Base-by-base conservation (phyloP, 2,113 vertebrate genomes). In the Rhinolophus ferrumequinum region DNA sequence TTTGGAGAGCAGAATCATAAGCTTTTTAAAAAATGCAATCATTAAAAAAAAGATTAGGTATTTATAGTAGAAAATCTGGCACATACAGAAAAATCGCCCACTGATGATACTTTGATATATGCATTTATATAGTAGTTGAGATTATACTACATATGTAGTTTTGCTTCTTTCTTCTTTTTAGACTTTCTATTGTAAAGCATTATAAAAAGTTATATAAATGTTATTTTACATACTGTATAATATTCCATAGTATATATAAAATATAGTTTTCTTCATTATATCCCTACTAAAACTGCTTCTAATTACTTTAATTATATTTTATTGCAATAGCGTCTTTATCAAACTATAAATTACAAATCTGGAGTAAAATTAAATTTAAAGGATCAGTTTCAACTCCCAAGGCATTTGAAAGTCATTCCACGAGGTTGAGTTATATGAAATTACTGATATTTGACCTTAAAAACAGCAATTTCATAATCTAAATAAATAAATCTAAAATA, bases 401-500 rank as follows among this genome's bases (percentile, higher is more conserved):
- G 8, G 3, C 15, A 82, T 67, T 89, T 92, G 41, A 50, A 64
- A 64, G 16, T 88, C 28, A 81, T 28, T 92, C 35, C 16, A 7
- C 50, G 82, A 82, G 7, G 14, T n/a, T 50, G 30, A 82, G 64
- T 35, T 15, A 50, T 60, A 62, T 83, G 28, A 77, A 82, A 86
- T 92, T 92, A 26, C 15, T 87, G 26, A 38, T 82, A 70, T 81
- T 81, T 83, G 4, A 84, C 6, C 58, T 84, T 96, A 73, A 86
- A 89, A 86, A 64, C 47, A 85, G 13, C 13, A 52, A 76, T 87
- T 54, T 83, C 0, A 35, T 72, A 92, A 19, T 77, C 60, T 60
- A 94, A 89, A 44, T 58, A 96, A 79, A 69, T 66, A 72, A 56
- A 35, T 89, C n/a, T 89, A 75, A 77, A 60, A 30, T 87, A 93